Evolutionary conservation across 1,140 invertebrate species (phyloP), one percentile per base, ranked within the genome.

Genomic region (Platorchestia sp.): DNA sequence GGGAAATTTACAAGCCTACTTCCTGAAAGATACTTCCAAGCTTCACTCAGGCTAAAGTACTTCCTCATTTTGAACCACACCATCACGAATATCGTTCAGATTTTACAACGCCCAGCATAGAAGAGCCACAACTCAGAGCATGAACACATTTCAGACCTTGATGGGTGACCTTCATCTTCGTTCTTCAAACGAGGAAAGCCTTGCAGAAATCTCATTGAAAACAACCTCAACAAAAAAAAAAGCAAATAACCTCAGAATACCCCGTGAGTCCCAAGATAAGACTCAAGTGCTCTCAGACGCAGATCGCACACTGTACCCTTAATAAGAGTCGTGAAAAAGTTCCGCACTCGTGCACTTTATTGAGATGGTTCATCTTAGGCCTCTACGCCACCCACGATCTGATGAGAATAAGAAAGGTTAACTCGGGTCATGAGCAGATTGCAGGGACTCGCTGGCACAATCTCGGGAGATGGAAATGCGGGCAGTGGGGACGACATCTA

Each of bases 311-410:
- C 59, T 75, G 59, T 75, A 75, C 1, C 59, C 59, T 75, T 75
- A 75, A 75, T 75, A 75, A 75, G 59, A 75, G 59, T 75, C 59
- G 59, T 75, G 59, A 75, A 75, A 75, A 75, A 75, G 59, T 75
- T 75, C 59, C 59, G 59, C 59, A 75, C 59, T 75, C 59, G 59
- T 75, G 59, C 59, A 75, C 59, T 75, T 75, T 75, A 75, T 75
- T 75, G 36, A 75, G 59, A 75, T 75, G 59, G 59, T 6, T 36
- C 27, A 10, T 75, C 36, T 75, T 75, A 75, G 59, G 59, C 59
- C 43, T 89, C 14, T 89, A 44, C 45, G 45, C 91, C 91, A 93
- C 91, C 91, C 91, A 93, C 91, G 91, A 45, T 93, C 91, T 93
- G 91, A 47, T 93, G 45, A 44, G 91, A 45, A 93, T 93, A 93